A percentile compares a stretch with the other conserved stretches of the same genome.
These are phyloP conservation scores for Melinaea menophilus DNA, from an alignment of 2,888 invertebrate genomes.

Conservation along the genomic window DNA sequence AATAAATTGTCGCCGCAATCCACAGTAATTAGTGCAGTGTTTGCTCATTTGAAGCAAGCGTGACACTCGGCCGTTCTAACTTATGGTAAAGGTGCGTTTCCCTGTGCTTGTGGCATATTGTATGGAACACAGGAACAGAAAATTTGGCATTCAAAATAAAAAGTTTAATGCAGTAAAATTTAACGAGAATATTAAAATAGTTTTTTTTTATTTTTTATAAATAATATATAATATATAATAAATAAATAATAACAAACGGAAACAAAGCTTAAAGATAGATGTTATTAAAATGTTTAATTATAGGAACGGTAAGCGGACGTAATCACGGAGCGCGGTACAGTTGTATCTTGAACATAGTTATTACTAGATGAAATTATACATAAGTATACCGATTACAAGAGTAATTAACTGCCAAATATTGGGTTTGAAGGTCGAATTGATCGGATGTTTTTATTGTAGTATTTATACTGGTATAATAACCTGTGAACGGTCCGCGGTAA, in stretches of 20 bases:
- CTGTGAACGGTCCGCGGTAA: conserved; percentile 1
- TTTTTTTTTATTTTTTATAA: not conserved
- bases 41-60: conserved; percentile 64
- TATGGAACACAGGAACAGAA: not conserved
- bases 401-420: conserved; percentile 47
- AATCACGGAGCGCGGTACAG: conserved; percentile 67
- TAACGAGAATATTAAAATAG: not conserved
- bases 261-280: conserved; percentile 45
- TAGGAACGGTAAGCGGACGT: conserved; percentile 72
- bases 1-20: conserved; percentile 73
- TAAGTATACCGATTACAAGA: conserved; percentile 45
- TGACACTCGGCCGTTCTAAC: conserved; percentile 54
- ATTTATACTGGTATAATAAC: conserved; percentile 5
- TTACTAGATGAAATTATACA: conserved; percentile 52
- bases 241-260: conserved; percentile 29
- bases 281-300: conserved; percentile 77
- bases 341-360: conserved; percentile 68
- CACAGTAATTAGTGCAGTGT: conserved; percentile 64
- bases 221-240: not conserved
- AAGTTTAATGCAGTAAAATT: not conserved
- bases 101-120: not conserved
- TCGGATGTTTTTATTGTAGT: conserved; percentile 12
- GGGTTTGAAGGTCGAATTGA: conserved; percentile 27
- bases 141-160: not conserved
- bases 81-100: conserved; percentile 45